Evolutionary conservation across 2,888 invertebrate genomes (phyloP).

Genomic region (Mactromeris polynyma): DNA sequence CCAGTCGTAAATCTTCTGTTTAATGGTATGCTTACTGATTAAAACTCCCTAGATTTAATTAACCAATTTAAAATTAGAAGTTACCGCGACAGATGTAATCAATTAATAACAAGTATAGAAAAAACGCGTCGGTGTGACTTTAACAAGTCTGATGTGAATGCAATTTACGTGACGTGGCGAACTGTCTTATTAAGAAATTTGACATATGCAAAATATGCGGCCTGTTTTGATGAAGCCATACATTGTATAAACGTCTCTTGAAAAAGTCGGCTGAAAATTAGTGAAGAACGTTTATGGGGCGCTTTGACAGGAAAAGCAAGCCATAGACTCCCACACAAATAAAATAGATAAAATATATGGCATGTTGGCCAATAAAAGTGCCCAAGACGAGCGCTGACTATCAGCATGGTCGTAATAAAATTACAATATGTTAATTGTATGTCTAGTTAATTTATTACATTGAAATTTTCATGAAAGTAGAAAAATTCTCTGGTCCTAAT

Average conservation of each 20-base stretch:
- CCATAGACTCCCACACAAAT: background rate
- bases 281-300: background rate
- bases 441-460: background rate
- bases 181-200: background rate
- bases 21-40: background rate
- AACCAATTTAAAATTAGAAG: background rate
- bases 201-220: constrained; percentile 3
- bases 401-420: background rate
- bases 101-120: background rate
- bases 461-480: background rate
- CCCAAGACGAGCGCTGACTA: background rate
- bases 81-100: background rate
- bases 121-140: background rate
- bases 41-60: background rate
- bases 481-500: background rate
- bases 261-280: background rate
- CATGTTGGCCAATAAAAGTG: background rate
- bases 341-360: constrained; percentile 6
- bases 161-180: background rate
- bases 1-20: background rate
- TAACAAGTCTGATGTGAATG: background rate
- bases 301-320: background rate
- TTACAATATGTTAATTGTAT: constrained; percentile 8
- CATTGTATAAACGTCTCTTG: background rate
- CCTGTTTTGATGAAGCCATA: background rate